These are phyloP conservation scores for Catonia carolina DNA, from an alignment of 2,888 invertebrate species.

Conservation along the genomic window DNA sequence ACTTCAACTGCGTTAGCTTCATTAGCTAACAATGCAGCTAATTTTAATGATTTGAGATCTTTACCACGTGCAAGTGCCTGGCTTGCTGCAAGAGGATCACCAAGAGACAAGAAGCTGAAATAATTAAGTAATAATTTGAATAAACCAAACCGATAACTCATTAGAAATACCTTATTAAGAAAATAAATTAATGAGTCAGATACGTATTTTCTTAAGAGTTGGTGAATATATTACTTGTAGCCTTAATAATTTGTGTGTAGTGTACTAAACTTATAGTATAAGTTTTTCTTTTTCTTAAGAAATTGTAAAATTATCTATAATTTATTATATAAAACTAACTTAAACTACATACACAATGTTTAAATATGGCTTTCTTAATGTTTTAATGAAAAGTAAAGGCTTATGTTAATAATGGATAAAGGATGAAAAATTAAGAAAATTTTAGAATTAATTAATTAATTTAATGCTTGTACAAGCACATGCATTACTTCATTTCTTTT, in stretches of 20 bases:
- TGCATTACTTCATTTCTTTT: too few relatives aligned
- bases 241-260: not conserved
- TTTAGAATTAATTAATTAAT: too few relatives aligned
- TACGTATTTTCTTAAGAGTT: not conserved
- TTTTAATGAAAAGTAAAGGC: too few relatives aligned
- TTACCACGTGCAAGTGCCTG: constrained; percentile 31
- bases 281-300: not conserved
- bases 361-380: too few relatives aligned
- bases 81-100: constrained; percentile 28
- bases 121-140: not conserved
- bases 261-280: not conserved
- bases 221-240: too few relatives aligned
- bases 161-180: not conserved
- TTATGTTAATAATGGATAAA: too few relatives aligned
- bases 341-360: too few relatives aligned
- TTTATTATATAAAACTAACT: not conserved
- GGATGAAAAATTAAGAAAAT: too few relatives aligned
- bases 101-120: constrained; percentile 28
- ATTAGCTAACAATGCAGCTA: constrained; percentile 31
- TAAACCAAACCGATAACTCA: not conserved
- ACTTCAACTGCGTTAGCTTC: constrained; percentile 27
- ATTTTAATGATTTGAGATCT: constrained; percentile 27
- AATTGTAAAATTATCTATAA: too few relatives aligned
- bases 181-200: not conserved
- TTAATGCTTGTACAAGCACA: too few relatives aligned